A percentile compares a stretch with the other conserved stretches of the same genome.
These are phyloP conservation scores for Achroia grisella DNA, from an alignment of 1,140 invertebrate genomes.

Conservation along the genomic window DNA sequence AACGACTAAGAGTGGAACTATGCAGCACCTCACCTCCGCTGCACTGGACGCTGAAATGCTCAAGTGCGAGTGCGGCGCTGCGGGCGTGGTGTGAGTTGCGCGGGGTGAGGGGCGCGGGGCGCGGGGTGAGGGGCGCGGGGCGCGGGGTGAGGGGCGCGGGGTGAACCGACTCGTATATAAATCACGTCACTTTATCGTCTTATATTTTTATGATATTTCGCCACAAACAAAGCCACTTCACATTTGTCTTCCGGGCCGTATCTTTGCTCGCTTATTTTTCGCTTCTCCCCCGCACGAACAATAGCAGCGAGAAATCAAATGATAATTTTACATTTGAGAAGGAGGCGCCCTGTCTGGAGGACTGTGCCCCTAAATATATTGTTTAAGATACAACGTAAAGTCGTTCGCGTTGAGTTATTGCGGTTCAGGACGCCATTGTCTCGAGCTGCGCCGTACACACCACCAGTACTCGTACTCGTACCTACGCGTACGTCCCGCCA, in stretches of 20 bases:
- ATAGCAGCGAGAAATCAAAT: constrained; percentile 30
- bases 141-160: no score
- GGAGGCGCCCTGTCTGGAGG: not conserved
- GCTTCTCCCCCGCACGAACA: constrained; percentile 17
- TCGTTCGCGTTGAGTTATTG: constrained; percentile 22
- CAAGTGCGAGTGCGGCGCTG: no score
- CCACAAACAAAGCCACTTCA: constrained; percentile 37
- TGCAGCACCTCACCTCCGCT: no score
- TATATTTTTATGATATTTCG: constrained; percentile 45
- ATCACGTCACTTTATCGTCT: constrained; percentile 43
- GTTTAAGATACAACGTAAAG: constrained; percentile 26
- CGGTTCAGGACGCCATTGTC: constrained; percentile 7
- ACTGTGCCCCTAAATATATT: constrained; percentile 16
- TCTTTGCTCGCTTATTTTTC: constrained; percentile 29
- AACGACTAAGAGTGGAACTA: no score
- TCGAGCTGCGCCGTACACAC: not conserved
- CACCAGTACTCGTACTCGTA: not conserved
- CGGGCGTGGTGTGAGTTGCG: no score
- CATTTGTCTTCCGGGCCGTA: constrained; percentile 33
- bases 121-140: no score
- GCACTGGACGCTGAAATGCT: no score
- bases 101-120: no score
- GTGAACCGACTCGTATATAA: constrained; percentile 13
- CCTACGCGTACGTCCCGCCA: no score
- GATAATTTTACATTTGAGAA: constrained; percentile 36